phyloP scores from a whole-genome alignment of 2,797 vertebrate species.

The Aplochiton taeniatus region DNA sequence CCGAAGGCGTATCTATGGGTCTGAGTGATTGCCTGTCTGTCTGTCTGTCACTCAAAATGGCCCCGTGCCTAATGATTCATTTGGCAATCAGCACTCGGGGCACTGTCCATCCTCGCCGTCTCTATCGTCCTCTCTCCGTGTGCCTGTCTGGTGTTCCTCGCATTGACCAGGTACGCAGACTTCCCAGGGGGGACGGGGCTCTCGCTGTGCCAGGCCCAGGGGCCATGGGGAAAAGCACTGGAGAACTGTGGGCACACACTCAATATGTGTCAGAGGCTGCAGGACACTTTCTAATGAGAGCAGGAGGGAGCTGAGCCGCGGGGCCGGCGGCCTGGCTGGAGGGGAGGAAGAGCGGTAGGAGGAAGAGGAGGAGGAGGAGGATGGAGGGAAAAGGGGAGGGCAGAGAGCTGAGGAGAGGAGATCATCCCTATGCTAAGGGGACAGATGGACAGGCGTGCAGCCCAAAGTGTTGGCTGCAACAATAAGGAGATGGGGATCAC shows the following conservation, averaged over 20 bases:
- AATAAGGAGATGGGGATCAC: neutral
- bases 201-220: neutral
- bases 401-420: slow-evolving; percentile 10
- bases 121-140: neutral
- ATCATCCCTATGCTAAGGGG: slow-evolving; percentile 11
- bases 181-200: neutral
- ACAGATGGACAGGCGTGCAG: slow-evolving; percentile 30
- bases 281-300: slow-evolving; percentile 54
- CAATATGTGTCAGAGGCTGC: slow-evolving; percentile 41
- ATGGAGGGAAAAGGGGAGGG: neutral
- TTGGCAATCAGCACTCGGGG: neutral
- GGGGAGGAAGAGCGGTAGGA: slow-evolving; percentile 10
- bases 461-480: slow-evolving; percentile 10
- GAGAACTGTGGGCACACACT: slow-evolving; percentile 41
- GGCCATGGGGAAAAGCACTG: slow-evolving; percentile 24
- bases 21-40: slow-evolving; percentile 1
- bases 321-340: slow-evolving; percentile 12
- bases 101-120: neutral
- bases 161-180: neutral
- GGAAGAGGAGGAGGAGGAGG: neutral
- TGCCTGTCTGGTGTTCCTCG: neutral
- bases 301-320: slow-evolving; percentile 25
- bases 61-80: neutral
- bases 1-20: no score
- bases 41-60: neutral